Conservation (phyloP, 2,888 invertebrate species). For the Macropis europaea region DNA sequence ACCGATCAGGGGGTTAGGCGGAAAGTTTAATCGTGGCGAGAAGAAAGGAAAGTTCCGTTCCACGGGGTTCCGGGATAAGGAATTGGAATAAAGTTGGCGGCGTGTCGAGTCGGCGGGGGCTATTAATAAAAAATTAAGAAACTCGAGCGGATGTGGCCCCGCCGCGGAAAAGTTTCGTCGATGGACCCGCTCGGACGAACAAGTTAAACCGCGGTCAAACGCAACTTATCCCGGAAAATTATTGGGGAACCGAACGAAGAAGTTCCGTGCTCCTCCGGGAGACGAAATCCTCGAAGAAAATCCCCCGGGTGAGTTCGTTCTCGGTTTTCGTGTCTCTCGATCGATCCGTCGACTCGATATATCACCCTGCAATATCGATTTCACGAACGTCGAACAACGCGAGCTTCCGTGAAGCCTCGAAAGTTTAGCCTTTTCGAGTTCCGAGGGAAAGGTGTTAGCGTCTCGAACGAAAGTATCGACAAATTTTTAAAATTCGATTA, state of each 20-base stretch:
- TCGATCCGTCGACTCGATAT: too few species aligned
- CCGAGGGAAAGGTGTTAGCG: too few species aligned
- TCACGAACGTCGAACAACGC: too few species aligned
- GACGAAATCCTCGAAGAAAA: too few species aligned
- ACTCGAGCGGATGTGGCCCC: neutral
- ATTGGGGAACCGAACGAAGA: constrained; percentile 55
- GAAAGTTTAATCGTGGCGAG: constrained; percentile 41
- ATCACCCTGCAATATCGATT: too few species aligned
- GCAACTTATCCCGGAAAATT: constrained; percentile 58
- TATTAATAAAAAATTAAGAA: constrained; percentile 47
- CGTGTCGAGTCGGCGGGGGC: too few species aligned
- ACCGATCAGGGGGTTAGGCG: constrained; percentile 5
- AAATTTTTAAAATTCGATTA: too few species aligned
- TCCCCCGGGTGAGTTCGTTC: too few species aligned
- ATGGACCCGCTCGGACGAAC: constrained; percentile 23
- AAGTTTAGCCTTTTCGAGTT: too few species aligned
- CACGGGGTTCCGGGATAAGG: constrained; percentile 18
- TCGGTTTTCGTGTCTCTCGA: too few species aligned
- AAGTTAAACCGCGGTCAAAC: constrained; percentile 44
- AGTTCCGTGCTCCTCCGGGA: constrained; percentile 3
- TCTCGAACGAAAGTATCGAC: too few species aligned
- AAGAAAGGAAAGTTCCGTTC: constrained; percentile 23
- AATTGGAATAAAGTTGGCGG: constrained; percentile 4
- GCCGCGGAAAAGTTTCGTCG: constrained; percentile 33
- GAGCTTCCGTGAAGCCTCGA: too few species aligned